Evolutionary conservation across 2,888 invertebrate genomes (phyloP), one percentile per base, ranked within the genome.

Genomic region (Malthinus flaveolus): DNA sequence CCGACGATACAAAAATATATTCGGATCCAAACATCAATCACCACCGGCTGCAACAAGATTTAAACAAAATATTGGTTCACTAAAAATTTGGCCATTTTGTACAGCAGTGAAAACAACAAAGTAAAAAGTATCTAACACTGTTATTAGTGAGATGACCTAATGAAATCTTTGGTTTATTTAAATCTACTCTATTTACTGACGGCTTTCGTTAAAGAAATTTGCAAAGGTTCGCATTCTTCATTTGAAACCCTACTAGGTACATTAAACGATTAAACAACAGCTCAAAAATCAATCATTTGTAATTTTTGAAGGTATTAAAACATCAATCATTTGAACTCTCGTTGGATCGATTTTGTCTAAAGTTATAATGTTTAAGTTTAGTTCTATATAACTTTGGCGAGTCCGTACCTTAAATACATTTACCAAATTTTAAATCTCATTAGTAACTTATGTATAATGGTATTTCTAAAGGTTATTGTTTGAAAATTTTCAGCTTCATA

Each of bases 141-240:
- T 52, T 52, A 52, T 52, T 52, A 52, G 45, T 52, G 52, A n/a
- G n/a, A n/a, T n/a, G n/a, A n/a, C n/a, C n/a, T n/a, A n/a, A 34
- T 45, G 45, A 44, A 35, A 44, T 45, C 35, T 32, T 46, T 13
- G 45, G 23, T 34, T 46, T 23, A 23, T 23, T 23, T 52, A 46
- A 46, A 36, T 35, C 45, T 45, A 45, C 52, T 44, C 52, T 52
- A 52, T 52, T 52, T 52, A 46, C 45, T 11, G 31, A 7, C 15
- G 35, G 52, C 35, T 52, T 51, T 46, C 46, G 46, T 44, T 35
- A 44, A 52, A 52, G 45, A 46, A 52, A 42, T 42, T 33, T 39
- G 34, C 42, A 51, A 15, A 51, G 45, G 35, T 36, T 36, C 15
- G 35, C 7, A 46, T 32, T 45, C 32, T 52, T 52, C 52, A 46